Percentiles rank a stretch among this genome's conserved stretches.
Conservation (phyloP, 1,140 invertebrate species). For the Eufriesea mexicana region DNA sequence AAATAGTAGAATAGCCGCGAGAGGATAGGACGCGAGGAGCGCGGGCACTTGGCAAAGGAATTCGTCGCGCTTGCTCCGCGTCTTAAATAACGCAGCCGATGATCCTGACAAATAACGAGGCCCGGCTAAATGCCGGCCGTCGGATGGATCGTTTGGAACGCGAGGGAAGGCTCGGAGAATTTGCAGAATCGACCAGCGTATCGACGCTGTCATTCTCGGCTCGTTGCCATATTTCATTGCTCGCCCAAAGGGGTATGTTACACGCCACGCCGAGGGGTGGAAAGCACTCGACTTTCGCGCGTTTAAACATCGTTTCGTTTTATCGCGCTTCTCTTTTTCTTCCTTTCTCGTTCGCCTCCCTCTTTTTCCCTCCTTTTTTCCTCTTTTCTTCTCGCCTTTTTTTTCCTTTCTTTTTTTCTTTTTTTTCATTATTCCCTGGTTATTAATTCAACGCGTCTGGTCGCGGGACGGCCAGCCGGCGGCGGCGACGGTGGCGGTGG, state of each 20-base stretch:
- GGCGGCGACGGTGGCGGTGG: background rate
- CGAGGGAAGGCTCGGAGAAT: background rate
- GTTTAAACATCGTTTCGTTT: background rate
- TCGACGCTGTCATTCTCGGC: slow-evolving; percentile 24
- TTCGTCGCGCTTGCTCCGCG: slow-evolving; percentile 9
- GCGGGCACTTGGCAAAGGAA: slow-evolving; percentile 27
- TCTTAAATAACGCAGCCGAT: slow-evolving; percentile 39
- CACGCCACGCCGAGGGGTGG: too few species aligned
- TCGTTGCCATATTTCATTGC: background rate
- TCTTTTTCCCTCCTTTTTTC: background rate
- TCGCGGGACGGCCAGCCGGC: slow-evolving; percentile 43
- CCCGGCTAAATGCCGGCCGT: slow-evolving; percentile 33
- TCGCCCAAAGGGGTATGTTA: background rate
- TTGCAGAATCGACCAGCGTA: background rate
- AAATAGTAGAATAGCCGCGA: slow-evolving; percentile 44
- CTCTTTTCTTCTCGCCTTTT: background rate
- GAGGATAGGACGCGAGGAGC: background rate
- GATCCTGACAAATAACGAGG: slow-evolving; percentile 41
- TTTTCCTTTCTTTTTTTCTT: background rate
- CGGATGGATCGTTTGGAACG: slow-evolving; percentile 4
- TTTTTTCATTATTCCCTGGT: slow-evolving; percentile 38
- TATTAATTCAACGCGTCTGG: slow-evolving; percentile 50
- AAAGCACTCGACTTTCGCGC: slow-evolving; percentile 18
- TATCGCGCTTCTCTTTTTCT: background rate
- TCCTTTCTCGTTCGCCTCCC: background rate